Evolutionary conservation across 2,888 invertebrate genomes (phyloP), one percentile per base, ranked within the genome.

Genomic region (Metopia argyrocephala): DNA sequence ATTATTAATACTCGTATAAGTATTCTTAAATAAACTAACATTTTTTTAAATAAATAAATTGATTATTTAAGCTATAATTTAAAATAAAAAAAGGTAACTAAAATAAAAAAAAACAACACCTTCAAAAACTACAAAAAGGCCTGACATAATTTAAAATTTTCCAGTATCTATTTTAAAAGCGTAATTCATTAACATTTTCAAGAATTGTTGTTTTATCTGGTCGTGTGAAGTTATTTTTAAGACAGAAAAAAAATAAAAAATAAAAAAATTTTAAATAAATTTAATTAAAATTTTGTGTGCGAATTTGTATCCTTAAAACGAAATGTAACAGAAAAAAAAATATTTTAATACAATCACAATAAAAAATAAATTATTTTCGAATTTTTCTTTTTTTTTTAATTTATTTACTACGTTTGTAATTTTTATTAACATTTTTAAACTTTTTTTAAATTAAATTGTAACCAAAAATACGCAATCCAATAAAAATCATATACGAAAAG

Each of bases 21-120:
- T 38, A 21, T 86, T 85, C 85, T 87, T 85, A 85, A 87, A 87
- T 85, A 87, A 86, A 86, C 85, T 82, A 45, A 59, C 38, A 38
- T 65, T 46, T 65, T 73, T 65, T 75, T 82, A 82, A 76, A 76
- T 78, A 45, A 38, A 74, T 57, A 65, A 69, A 74, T 74, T 23
- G 69, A 76, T 74, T 66, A 70, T 65, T 71, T 76, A 62, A 54
- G 20, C 28, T 31, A 59, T 52, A 54, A 15, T 66, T 38, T 38
- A 45, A 45, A 52, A 59, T 62, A 38, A 73, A 64, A 68, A 21
- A 52, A 66, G 50, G 38, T 9, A 38, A 38, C 38, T 12, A 38
- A 38, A 38, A 12, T 25, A 25, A 38, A 46, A 9, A 59, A 20
- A 50, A 31, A 15, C 48, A 70, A 65, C 76, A 85, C 9, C 15